Conservation (phyloP, 2,797 vertebrate genomes). For the Rachycentron canadum region DNA sequence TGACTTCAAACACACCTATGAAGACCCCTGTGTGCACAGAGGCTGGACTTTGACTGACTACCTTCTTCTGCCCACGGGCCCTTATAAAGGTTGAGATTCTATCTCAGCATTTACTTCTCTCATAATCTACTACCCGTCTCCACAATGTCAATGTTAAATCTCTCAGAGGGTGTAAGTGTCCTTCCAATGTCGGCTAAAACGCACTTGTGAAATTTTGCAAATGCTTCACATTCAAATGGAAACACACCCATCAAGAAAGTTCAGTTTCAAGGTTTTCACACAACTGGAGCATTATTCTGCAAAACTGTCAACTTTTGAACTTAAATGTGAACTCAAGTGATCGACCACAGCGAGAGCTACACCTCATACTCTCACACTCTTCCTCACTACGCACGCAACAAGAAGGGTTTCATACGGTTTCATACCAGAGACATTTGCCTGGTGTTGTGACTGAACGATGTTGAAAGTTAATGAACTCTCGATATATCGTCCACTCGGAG, state of each 20-base stretch:
- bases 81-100: slow-evolving; percentile 16
- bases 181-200: background rate
- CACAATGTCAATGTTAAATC: background rate
- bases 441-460: background rate
- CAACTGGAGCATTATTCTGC: background rate
- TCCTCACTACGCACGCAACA: background rate
- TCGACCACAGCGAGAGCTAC: background rate
- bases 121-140: background rate
- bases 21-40: slow-evolving; percentile 18
- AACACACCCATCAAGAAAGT: no score
- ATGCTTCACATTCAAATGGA: background rate
- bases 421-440: background rate
- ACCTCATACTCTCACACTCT: no score
- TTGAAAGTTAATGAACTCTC: background rate
- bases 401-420: background rate
- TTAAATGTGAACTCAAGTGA: slow-evolving; percentile 9
- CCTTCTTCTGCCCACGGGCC: background rate
- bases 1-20: slow-evolving; percentile 48
- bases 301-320: background rate
- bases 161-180: background rate
- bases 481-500: background rate
- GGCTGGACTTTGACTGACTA: background rate
- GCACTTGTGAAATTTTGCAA: background rate
- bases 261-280: background rate
- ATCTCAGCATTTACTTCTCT: background rate